These are phyloP conservation scores for Habrosyne pyritoides DNA, from an alignment of 2,888 invertebrate species.

Conservation along the genomic window DNA sequence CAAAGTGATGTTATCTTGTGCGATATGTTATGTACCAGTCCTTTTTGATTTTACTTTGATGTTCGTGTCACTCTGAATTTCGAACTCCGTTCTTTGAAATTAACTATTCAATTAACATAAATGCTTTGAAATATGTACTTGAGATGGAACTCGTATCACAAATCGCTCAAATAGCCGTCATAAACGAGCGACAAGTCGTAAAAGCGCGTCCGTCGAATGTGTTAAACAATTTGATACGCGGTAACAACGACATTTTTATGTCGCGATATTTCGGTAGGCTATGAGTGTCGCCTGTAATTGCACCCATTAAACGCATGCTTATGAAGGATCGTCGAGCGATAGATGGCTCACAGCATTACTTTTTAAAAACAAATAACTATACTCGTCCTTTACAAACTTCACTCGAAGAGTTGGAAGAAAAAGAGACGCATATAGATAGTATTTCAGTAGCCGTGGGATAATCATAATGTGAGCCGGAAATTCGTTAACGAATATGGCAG, in stretches of 20 bases:
- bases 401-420: conserved; percentile 32
- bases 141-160: conserved; percentile 56
- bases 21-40: conserved; percentile 24
- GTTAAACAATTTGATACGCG: conserved; percentile 79
- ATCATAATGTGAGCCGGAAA: conserved; percentile 76
- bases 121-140: conserved; percentile 29
- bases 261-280: conserved; percentile 73
- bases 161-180: conserved; percentile 60
- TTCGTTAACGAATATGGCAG: conserved; percentile 79
- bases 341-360: conserved; percentile 53
- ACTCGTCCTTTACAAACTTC: conserved; percentile 43
- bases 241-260: conserved; percentile 75
- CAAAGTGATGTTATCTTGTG: conserved; percentile 52
- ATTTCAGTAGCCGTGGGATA: conserved; percentile 53
- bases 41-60: conserved; percentile 10
- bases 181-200: conserved; percentile 72
- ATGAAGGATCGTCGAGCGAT: conserved; percentile 71
- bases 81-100: not conserved
- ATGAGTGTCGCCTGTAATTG: conserved; percentile 75
- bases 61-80: not conserved
- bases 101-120: not conserved
- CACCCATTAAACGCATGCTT: conserved; percentile 72
- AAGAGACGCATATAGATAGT: conserved; percentile 46
- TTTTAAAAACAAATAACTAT: conserved; percentile 31
- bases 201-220: conserved; percentile 61